Conservation (phyloP, 1,140 invertebrate species). For the Diorhabda sublineata region DNA sequence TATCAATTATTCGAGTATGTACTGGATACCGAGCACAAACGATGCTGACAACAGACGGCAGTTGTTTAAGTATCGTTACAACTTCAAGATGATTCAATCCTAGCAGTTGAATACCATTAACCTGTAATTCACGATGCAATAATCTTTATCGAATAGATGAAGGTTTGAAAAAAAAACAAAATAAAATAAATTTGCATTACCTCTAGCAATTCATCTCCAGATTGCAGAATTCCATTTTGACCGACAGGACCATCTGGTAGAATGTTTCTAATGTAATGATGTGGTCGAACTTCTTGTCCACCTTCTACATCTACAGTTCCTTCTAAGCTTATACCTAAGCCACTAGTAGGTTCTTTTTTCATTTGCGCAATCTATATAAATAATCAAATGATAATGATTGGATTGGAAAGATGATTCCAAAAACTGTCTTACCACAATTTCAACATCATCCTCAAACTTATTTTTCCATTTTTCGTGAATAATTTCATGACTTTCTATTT, state of each 20-base stretch:
- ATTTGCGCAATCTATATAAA: slow-evolving; percentile 60
- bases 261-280: slow-evolving; percentile 79
- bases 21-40: slow-evolving; percentile 68
- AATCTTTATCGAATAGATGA: neutral
- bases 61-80: slow-evolving; percentile 81
- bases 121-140: slow-evolving; percentile 54
- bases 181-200: slow-evolving; percentile 42
- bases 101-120: slow-evolving; percentile 82
- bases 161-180: too few relatives aligned
- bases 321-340: slow-evolving; percentile 81
- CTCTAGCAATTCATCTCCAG: slow-evolving; percentile 65
- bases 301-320: slow-evolving; percentile 79
- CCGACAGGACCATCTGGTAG: slow-evolving; percentile 81
- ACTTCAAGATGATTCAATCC: slow-evolving; percentile 90
- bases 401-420: neutral
- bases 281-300: slow-evolving; percentile 69
- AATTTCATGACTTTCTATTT: slow-evolving; percentile 56
- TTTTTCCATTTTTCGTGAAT: slow-evolving; percentile 70
- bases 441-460: slow-evolving; percentile 61
- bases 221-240: slow-evolving; percentile 56
- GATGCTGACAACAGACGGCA: slow-evolving; percentile 80
- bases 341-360: slow-evolving; percentile 66
- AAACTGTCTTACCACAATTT: slow-evolving; percentile 64
- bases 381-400: neutral
- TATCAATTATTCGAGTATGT: slow-evolving; percentile 55